These are phyloP conservation scores for Lissocephala sabroskyi DNA, from an alignment of 2,888 invertebrate genomes.

Conservation along the genomic window DNA sequence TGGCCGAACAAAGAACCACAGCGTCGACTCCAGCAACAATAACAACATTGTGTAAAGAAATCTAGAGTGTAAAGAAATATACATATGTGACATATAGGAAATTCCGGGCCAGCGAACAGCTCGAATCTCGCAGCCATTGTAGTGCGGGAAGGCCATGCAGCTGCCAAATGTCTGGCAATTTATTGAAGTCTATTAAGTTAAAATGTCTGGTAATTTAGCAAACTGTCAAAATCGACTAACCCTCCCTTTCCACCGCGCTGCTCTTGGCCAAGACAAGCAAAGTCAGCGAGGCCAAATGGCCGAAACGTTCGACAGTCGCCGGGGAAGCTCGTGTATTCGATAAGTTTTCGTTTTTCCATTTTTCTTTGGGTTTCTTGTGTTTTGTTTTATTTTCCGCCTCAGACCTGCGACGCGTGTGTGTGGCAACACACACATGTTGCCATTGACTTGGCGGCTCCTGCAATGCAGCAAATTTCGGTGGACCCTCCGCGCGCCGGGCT, in stretches of 20 bases:
- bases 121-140: slow-evolving; percentile 31
- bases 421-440: no score
- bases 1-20: not conserved
- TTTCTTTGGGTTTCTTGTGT: slow-evolving; percentile 3
- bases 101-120: no score
- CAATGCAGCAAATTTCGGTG: slow-evolving; percentile 7
- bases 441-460: slow-evolving; percentile 6
- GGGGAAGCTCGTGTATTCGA: slow-evolving; percentile 35
- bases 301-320: not conserved
- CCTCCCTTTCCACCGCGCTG: no score
- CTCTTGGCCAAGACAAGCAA: no score
- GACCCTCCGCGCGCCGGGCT: no score
- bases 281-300: slow-evolving; percentile 10
- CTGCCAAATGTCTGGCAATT: slow-evolving; percentile 55
- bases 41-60: no score
- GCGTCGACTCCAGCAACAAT: no score
- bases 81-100: not conserved
- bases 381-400: not conserved
- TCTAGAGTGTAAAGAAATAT: no score
- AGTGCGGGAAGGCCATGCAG: slow-evolving; percentile 24
- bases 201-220: slow-evolving; percentile 61
- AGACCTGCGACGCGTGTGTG: no score
- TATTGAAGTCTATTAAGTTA: slow-evolving; percentile 60
- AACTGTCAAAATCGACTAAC: slow-evolving; percentile 59
- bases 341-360: slow-evolving; percentile 28